Evolutionary conservation across 2,797 vertebrate species (phyloP), one percentile per base, ranked within the genome.

Genomic region (Tinamus major): DNA sequence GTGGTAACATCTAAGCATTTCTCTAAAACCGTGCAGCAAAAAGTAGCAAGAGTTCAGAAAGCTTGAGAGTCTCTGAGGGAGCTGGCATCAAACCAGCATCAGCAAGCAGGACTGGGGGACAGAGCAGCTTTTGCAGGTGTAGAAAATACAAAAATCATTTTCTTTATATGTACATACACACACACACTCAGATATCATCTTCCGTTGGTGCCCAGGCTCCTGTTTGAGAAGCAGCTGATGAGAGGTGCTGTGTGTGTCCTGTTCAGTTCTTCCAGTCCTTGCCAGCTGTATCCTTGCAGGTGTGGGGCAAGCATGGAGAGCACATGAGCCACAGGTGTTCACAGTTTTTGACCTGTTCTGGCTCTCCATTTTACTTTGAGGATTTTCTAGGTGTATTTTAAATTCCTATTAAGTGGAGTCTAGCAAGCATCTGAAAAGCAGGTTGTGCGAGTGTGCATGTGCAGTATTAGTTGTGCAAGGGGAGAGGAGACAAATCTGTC

Each of bases 261-360:
- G 42, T 12, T 5, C 9, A 13, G 15, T 29, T 6, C 49, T 55
- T 65, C 42, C 44, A 49, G 62, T 70, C 19, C 16, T 2, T 2
- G n/a, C 49, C 29, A 18, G 56, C 91, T 53, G 61, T 53, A 62
- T 29, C 61, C 63, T 42, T 82, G 71, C 3, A 2, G 51, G 56
- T 3, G 1, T 46, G 0, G 0, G 0, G 58, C 2, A 1, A 48
- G 11, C 59, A 56, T 31, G 65, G 35, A 70, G 35, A 5, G 6
- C 44, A 64, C 33, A 37, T 27, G 74, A 39, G 29, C 10, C 1
- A 0, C 0, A 3, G 23, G 13, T 46, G 44, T 15, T 18, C 20
- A 24, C 24, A 35, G 41, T 29, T 58, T 87, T 76, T 72, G 19
- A 37, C 46, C 19, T 9, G 11, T 49, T 8, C 55, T 39, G 23